Evolutionary conservation across 2,888 invertebrate species (phyloP).

Genomic region (Sesia apiformis): DNA sequence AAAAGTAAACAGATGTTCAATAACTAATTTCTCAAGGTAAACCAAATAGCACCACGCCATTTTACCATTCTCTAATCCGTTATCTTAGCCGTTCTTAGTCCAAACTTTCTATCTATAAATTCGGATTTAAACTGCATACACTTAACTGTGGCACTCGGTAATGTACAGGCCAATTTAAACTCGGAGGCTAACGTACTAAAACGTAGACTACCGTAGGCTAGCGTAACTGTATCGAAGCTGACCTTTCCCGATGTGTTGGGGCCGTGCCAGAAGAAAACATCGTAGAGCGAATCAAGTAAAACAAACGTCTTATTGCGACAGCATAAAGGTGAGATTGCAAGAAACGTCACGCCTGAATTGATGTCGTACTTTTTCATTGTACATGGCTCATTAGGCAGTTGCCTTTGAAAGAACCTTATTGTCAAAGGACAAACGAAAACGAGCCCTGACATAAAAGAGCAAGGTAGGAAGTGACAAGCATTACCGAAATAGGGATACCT

Average conservation of each 20-base stretch:
- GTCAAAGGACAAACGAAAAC: constrained; percentile 24
- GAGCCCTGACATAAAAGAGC: constrained; percentile 13
- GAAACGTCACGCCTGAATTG: too few relatives aligned
- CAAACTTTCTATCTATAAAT: neutral
- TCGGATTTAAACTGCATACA: neutral
- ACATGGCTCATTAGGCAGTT: constrained; percentile 42
- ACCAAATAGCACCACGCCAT: neutral
- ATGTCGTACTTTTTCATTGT: constrained; percentile 25
- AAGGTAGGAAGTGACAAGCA: neutral
- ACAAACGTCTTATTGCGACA: too few relatives aligned
- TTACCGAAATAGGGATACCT: neutral
- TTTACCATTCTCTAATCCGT: neutral
- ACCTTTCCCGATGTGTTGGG: neutral
- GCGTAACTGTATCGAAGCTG: neutral
- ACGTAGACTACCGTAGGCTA: too few relatives aligned
- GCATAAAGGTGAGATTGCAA: too few relatives aligned
- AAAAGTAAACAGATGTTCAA: too few relatives aligned
- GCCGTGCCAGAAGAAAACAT: neutral
- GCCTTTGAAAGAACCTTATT: constrained; percentile 29
- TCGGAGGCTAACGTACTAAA: neutral
- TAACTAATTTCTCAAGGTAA: too few relatives aligned
- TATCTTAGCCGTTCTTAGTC: too few relatives aligned
- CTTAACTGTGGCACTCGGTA: neutral
- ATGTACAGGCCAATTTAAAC: neutral
- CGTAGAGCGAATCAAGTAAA: neutral